Conservation (phyloP, 30 jellyfish, hydroid and myxozoan genomes). For the Rhopilema esculentum region DNA sequence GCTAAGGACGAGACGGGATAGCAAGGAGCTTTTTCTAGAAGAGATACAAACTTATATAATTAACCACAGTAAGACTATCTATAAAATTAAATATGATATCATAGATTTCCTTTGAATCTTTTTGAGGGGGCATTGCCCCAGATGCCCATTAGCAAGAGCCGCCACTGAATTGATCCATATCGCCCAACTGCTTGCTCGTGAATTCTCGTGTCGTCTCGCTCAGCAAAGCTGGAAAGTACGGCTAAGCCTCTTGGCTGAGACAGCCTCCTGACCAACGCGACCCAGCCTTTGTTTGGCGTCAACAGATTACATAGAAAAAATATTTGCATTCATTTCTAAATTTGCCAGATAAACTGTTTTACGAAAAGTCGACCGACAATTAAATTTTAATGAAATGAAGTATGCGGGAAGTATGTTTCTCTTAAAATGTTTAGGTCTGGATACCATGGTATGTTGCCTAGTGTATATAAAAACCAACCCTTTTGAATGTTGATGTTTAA, state of each 20-base stretch:
- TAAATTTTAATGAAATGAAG: not conserved
- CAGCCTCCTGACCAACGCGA: not conserved
- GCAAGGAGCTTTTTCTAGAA: no score
- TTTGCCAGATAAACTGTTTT: not conserved
- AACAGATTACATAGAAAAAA: not conserved
- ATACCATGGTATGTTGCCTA: not conserved
- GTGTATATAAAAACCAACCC: not conserved
- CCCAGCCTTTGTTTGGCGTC: not conserved
- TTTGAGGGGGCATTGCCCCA: no score
- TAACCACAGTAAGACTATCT: no score
- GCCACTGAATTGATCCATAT: no score
- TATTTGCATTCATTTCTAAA: not conserved
- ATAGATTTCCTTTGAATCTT: no score
- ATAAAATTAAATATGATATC: no score
- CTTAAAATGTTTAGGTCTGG: not conserved
- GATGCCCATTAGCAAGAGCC: no score
- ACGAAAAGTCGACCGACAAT: not conserved
- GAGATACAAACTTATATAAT: no score
- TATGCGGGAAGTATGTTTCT: not conserved
- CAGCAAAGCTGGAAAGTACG: not conserved
- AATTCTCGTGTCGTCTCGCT: not conserved
- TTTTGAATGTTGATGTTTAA: not conserved
- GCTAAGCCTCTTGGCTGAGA: not conserved
- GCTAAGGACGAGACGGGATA: no score
- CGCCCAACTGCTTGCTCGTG: no score